Conservation (phyloP, 2,888 invertebrate species). For the Microchrysa polita region DNA sequence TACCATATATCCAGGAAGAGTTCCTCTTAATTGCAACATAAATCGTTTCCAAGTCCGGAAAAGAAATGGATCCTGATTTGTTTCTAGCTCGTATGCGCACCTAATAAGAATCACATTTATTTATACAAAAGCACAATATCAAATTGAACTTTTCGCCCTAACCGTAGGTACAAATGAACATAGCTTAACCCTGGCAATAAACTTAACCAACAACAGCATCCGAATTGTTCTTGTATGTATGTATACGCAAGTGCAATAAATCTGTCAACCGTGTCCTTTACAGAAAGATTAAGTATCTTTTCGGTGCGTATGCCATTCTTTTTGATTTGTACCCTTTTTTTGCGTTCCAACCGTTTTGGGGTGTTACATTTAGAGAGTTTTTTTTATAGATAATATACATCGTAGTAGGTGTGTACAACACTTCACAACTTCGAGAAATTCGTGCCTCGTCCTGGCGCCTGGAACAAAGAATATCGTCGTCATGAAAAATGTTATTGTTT, state of each 20-base stretch:
- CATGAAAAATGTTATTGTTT: background rate
- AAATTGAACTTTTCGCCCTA: no score
- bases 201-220: background rate
- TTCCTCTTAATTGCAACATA: no score
- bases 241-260: conserved; percentile 34
- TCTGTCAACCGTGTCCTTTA: conserved; percentile 31
- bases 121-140: no score
- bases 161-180: background rate
- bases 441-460: background rate
- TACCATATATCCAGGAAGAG: no score
- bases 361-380: background rate
- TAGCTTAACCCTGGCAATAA: background rate
- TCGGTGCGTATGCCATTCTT: conserved; percentile 10
- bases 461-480: background rate
- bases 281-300: conserved; percentile 27
- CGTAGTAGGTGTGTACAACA: no score
- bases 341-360: conserved; percentile 6
- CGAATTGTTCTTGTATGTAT: no score
- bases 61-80: no score
- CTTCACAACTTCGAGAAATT: background rate
- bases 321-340: conserved; percentile 32
- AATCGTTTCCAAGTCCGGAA: no score
- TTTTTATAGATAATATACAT: no score
- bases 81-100: no score
- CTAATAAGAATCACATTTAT: no score